phyloP scores from a whole-genome alignment of 2,888 invertebrate species.

The Euzetes globulus region DNA sequence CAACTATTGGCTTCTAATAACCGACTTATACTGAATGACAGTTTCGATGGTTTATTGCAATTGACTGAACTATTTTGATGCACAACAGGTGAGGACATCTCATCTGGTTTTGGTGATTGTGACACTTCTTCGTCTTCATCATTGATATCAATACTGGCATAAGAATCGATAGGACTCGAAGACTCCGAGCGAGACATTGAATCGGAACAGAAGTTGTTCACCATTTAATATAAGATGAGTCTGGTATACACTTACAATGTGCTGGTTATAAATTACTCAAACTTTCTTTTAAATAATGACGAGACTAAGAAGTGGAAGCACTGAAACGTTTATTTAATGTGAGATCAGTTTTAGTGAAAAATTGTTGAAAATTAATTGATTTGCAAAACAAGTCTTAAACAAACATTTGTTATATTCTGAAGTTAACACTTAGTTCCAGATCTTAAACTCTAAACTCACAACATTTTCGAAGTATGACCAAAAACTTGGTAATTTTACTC shows the following conservation, averaged over 20 bases:
- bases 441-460: background rate
- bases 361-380: background rate
- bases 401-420: background rate
- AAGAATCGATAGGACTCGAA: slow-evolving; percentile 31
- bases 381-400: background rate
- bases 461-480: background rate
- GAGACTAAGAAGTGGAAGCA: background rate
- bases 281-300: background rate
- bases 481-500: background rate
- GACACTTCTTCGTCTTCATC: slow-evolving; percentile 27
- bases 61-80: slow-evolving; percentile 20
- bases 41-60: slow-evolving; percentile 31
- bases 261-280: background rate
- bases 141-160: slow-evolving; percentile 32
- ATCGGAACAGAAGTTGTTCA: background rate
- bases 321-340: background rate
- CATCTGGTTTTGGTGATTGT: slow-evolving; percentile 13
- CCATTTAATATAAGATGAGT: background rate
- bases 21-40: slow-evolving; percentile 74
- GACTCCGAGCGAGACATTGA: slow-evolving; percentile 31
- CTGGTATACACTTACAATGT: background rate
- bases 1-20: slow-evolving; percentile 52
- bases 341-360: slow-evolving; percentile 1
- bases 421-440: background rate
- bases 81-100: slow-evolving; percentile 11